These are phyloP conservation scores for Heterodera carotae DNA, from an alignment of 1,140 invertebrate species.

Conservation along the genomic window DNA sequence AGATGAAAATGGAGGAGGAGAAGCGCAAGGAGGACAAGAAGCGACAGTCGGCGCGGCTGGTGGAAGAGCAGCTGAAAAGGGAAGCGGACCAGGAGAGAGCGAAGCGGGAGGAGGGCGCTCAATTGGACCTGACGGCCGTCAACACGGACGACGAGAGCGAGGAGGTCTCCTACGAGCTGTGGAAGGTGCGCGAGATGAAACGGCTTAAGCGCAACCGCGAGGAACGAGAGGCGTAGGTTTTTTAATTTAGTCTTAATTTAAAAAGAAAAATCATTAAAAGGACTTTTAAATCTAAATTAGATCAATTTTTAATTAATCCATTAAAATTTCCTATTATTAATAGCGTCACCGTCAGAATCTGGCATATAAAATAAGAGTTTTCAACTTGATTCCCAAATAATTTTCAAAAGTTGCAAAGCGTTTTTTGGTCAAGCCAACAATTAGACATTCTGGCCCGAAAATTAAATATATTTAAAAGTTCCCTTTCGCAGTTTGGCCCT, in stretches of 20 bases:
- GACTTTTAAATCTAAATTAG: too few species aligned
- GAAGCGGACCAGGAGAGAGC: conserved; percentile 71
- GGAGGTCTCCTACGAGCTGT: conserved; percentile 87
- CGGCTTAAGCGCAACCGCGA: conserved; percentile 92
- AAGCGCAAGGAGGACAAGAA: conserved; percentile 80
- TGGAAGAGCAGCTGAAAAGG: conserved; percentile 79
- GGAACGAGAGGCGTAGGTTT: conserved; percentile 81
- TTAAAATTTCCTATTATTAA: too few species aligned
- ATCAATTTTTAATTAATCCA: too few species aligned
- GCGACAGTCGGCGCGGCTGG: conserved; percentile 75
- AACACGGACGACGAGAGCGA: conserved; percentile 97
- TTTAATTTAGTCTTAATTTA: not conserved
- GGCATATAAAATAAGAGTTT: too few species aligned
- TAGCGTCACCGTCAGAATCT: too few species aligned
- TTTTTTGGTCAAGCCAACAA: too few species aligned
- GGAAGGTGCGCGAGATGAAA: conserved; percentile 94
- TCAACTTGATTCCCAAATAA: too few species aligned
- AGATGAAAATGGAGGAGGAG: conserved; percentile 77
- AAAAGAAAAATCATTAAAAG: not conserved
- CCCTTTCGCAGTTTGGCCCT: conserved; percentile 68
- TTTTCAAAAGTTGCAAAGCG: too few species aligned
- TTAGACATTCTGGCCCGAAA: too few species aligned
- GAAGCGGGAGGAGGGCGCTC: conserved; percentile 60
- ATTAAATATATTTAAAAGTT: too few species aligned
- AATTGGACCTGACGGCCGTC: conserved; percentile 76